These are phyloP conservation scores for Ariolimax columbianus DNA, from an alignment of 2,888 invertebrate genomes.

Conservation along the genomic window DNA sequence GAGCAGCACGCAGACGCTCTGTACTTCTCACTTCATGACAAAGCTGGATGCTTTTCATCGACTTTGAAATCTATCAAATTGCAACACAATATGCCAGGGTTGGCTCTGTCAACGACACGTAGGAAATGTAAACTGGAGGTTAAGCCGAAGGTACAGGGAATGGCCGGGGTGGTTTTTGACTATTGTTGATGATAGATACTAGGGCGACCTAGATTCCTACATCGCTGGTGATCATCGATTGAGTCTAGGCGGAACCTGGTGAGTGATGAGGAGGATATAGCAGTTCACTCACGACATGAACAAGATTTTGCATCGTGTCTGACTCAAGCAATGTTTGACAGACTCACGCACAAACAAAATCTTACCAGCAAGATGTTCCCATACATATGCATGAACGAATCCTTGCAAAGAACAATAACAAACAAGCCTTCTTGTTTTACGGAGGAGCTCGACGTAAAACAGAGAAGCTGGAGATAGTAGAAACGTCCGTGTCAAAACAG, in stretches of 20 bases:
- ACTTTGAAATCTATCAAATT: no score
- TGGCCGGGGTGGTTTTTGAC: neutral
- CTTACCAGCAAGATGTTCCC: neutral
- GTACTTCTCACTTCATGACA: no score
- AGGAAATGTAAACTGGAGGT: no score
- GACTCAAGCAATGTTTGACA: neutral
- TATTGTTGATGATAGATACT: neutral
- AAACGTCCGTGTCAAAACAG: neutral
- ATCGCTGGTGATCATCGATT: conserved; percentile 9
- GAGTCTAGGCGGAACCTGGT: conserved; percentile 4
- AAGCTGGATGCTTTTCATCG: no score
- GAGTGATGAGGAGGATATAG: neutral
- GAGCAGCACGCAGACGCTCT: neutral
- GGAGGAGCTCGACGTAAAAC: neutral
- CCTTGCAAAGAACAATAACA: conserved; percentile 5
- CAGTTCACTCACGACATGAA: neutral
- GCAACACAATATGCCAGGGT: no score
- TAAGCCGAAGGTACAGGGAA: neutral
- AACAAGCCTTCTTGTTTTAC: neutral
- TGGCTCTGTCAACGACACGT: no score
- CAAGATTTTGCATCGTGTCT: neutral
- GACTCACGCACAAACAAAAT: neutral
- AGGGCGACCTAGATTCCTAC: neutral
- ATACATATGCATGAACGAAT: neutral
- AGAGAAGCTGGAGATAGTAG: neutral